phyloP scores from a whole-genome alignment of 2,797 vertebrate species.

The Hozukius guyotensis region DNA sequence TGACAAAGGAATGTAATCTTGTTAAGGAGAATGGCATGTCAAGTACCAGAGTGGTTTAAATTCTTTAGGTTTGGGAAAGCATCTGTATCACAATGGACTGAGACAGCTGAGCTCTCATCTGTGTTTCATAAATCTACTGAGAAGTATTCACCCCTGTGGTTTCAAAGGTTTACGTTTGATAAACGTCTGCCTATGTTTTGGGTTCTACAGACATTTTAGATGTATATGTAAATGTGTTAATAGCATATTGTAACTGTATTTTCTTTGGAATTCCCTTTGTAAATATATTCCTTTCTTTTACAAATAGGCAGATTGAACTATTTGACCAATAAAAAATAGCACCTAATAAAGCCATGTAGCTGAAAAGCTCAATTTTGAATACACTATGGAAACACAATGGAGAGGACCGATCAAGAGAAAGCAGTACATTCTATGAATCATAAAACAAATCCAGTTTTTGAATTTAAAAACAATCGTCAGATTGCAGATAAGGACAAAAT shows the following conservation, averaged over 20 bases:
- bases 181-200: neutral
- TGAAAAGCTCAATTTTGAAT: neutral
- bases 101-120: slow-evolving; percentile 14
- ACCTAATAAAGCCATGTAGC: neutral
- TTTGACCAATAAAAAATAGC: neutral
- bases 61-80: neutral
- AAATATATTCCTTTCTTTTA: neutral
- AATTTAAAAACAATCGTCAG: neutral
- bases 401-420: neutral
- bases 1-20: slow-evolving; percentile 36
- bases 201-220: neutral
- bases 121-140: slow-evolving; percentile 20
- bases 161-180: neutral
- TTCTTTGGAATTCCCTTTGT: neutral
- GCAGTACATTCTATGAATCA: neutral
- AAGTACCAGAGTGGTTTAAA: slow-evolving; percentile 13
- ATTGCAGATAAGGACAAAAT: neutral
- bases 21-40: slow-evolving; percentile 17
- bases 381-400: neutral
- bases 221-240: neutral
- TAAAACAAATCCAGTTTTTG: neutral
- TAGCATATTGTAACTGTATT: neutral
- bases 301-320: neutral
- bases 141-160: neutral
- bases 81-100: slow-evolving; percentile 8